Percentiles rank a stretch among this genome's conserved stretches.
Evolutionary conservation across 2,113 vertebrate genomes (phyloP).

Genomic region (Recurvirostra avosetta): DNA sequence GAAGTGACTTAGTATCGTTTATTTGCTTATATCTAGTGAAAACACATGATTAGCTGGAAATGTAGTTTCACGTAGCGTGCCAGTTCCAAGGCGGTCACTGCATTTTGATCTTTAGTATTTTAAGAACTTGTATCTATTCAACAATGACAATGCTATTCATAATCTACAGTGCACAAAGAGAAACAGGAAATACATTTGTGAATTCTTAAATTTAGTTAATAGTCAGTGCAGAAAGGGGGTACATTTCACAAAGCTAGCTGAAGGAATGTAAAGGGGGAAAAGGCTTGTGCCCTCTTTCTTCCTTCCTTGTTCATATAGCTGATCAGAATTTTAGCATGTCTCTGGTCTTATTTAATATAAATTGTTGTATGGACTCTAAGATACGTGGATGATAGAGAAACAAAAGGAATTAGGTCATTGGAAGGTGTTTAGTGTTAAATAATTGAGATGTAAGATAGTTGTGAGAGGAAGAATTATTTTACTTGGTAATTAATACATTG

Average conservation of each 20-base stretch:
- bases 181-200: not conserved
- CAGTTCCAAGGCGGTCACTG: rapidly evolving
- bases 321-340: not conserved
- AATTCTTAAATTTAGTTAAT: not conserved
- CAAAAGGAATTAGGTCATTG: not conserved
- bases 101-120: not conserved
- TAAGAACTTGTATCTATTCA: not conserved
- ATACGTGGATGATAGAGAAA: not conserved
- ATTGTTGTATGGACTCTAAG: not conserved
- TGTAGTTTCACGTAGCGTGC: not conserved
- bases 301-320: not conserved
- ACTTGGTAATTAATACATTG: not conserved
- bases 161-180: not conserved
- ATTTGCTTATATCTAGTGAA: not conserved
- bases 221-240: not conserved
- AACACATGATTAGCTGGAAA: not conserved
- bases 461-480: not conserved
- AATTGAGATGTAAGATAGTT: not conserved
- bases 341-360: not conserved
- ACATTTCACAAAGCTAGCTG: not conserved
- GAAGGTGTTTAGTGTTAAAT: not conserved
- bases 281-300: not conserved
- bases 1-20: not conserved
- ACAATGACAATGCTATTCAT: not conserved
- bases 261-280: not conserved